Evolutionary conservation across 2,888 invertebrate genomes (phyloP).

Genomic region (Lycia hirtaria): DNA sequence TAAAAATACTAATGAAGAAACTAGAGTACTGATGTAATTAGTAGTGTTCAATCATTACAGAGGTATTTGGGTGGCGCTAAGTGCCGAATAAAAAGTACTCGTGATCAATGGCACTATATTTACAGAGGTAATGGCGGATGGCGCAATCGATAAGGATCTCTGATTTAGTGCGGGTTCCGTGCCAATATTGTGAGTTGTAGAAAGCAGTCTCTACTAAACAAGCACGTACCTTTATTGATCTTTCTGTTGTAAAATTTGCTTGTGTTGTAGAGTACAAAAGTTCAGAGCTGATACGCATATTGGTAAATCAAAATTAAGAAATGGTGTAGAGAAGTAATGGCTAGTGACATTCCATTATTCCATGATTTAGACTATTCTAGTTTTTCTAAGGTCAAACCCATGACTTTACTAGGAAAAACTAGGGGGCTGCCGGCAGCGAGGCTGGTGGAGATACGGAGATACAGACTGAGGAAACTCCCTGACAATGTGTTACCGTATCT

Average conservation of each 20-base stretch:
- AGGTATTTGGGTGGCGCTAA: constrained; percentile 44
- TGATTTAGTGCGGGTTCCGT: constrained; percentile 14
- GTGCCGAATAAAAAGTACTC: constrained; percentile 38
- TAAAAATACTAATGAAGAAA: background rate
- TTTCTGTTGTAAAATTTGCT: background rate
- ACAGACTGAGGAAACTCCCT: too few relatives aligned
- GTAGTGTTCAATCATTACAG: constrained; percentile 14
- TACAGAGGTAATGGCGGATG: constrained; percentile 31
- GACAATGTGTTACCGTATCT: too few relatives aligned
- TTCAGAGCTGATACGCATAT: too few relatives aligned
- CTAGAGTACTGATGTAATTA: constrained; percentile 9
- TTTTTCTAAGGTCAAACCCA: too few relatives aligned
- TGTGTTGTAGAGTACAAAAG: too few relatives aligned
- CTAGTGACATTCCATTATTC: too few relatives aligned
- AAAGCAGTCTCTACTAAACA: background rate
- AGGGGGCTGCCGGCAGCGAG: too few relatives aligned
- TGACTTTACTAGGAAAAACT: too few relatives aligned
- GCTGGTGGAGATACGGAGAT: too few relatives aligned
- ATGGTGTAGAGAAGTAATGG: too few relatives aligned
- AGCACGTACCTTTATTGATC: background rate
- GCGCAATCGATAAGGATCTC: constrained; percentile 21
- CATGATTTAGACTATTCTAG: too few relatives aligned
- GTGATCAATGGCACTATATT: constrained; percentile 29
- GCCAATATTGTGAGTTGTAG: constrained; percentile 11
- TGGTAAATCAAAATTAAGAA: too few relatives aligned